phyloP scores from a whole-genome alignment of 2,113 vertebrate species.

The Pseudorasbora parva region DNA sequence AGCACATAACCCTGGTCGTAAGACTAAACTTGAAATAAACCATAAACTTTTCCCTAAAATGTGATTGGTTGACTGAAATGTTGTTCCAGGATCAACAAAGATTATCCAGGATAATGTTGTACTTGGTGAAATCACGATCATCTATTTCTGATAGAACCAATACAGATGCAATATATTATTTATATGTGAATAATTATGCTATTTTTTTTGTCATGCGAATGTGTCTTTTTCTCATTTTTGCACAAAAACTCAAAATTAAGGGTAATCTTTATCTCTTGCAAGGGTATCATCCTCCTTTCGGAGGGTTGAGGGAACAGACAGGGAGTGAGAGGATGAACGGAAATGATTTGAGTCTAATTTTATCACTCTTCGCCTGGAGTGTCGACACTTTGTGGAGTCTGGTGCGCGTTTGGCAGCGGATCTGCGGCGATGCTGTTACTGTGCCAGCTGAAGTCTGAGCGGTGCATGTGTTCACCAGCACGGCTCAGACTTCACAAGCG shows the following conservation, averaged over 20 bases:
- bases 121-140: no score
- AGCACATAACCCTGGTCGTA: no score
- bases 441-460: conserved; percentile 44
- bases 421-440: conserved; percentile 11
- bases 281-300: conserved; percentile 6
- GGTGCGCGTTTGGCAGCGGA: conserved; percentile 15
- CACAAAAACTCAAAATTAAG: conserved; percentile 8
- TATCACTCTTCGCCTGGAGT: conserved; percentile 45
- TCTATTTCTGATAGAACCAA: neutral
- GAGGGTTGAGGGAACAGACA: conserved; percentile 11
- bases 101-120: no score
- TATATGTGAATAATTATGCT: neutral
- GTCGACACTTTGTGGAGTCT: conserved; percentile 29
- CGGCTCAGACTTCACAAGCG: conserved; percentile 29
- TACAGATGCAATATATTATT: conserved; percentile 17
- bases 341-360: conserved; percentile 44
- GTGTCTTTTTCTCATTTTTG: neutral
- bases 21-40: no score
- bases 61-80: no score
- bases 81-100: no score
- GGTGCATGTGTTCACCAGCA: conserved; percentile 32
- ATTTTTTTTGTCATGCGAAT: neutral
- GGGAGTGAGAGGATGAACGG: conserved; percentile 27
- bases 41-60: no score
- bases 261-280: conserved; percentile 20